Percentiles rank a stretch among this genome's conserved stretches.
Conservation (phyloP, 2,797 vertebrate genomes). For the Erpetoichthys calabaricus region DNA sequence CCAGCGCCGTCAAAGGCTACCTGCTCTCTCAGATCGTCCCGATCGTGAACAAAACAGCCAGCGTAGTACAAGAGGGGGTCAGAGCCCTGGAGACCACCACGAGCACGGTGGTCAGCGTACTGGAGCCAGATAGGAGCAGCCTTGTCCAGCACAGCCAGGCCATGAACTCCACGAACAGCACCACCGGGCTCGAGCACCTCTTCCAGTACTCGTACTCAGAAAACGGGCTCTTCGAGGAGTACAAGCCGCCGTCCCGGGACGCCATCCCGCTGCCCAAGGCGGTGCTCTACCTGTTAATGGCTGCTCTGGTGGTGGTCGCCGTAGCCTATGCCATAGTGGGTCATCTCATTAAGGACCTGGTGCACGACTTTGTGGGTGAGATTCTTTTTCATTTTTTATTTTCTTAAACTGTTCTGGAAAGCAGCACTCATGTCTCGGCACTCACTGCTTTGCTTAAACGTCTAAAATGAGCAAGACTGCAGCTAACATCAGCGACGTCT, state of each 20-base stretch:
- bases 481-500: too few species aligned
- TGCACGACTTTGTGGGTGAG: conserved; percentile 73
- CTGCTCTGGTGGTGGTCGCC: conserved; percentile 71
- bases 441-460: too few species aligned
- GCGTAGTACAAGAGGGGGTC: conserved; percentile 46
- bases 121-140: conserved; percentile 53
- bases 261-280: conserved; percentile 69
- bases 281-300: conserved; percentile 76
- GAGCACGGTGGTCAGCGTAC: conserved; percentile 56
- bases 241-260: conserved; percentile 53
- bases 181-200: conserved; percentile 61
- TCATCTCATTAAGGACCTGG: conserved; percentile 75
- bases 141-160: conserved; percentile 54
- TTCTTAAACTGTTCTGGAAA: background rate
- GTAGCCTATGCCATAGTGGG: conserved; percentile 76
- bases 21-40: conserved; percentile 71
- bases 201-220: conserved; percentile 69
- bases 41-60: conserved; percentile 63
- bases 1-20: conserved; percentile 64
- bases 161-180: conserved; percentile 57
- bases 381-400: conserved; percentile 11
- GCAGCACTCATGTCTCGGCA: too few species aligned
- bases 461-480: too few species aligned
- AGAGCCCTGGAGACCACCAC: conserved; percentile 55
- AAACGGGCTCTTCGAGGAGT: conserved; percentile 61